A percentile compares a stretch with the other conserved stretches of the same genome.
Conservation (phyloP, 37 sponge, comb jelly and placozoan species). For the Eunapius fragilis region DNA sequence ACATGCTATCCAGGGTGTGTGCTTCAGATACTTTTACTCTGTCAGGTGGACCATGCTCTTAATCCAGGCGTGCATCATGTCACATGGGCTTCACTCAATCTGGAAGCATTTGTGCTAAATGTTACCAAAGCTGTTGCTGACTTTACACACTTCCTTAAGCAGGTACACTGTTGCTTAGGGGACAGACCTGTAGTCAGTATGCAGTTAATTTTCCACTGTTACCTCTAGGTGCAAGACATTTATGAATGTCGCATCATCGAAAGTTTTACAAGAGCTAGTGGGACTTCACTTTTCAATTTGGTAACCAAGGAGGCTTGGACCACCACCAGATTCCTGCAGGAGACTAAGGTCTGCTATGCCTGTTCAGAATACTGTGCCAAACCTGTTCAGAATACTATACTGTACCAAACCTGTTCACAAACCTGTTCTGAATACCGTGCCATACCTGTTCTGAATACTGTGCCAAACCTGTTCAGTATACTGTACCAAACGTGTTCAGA, state of each 20-base stretch:
- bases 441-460: too few relatives aligned
- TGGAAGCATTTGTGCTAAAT: conserved; percentile 62
- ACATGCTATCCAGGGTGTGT: too few relatives aligned
- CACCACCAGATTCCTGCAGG: conserved; percentile 64
- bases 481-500: too few relatives aligned
- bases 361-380: too few relatives aligned
- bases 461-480: too few relatives aligned
- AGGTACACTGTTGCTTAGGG: conserved; percentile 49
- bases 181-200: too few relatives aligned
- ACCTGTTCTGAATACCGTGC: too few relatives aligned
- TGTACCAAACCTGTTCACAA: too few relatives aligned
- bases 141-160: conserved; percentile 69
- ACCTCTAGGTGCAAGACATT: conserved; percentile 50
- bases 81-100: conserved; percentile 92
- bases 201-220: not conserved
- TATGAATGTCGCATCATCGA: conserved; percentile 79
- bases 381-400: too few relatives aligned
- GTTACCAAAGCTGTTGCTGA: conserved; percentile 43
- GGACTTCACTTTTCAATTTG: conserved; percentile 64
- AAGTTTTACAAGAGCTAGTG: conserved; percentile 67
- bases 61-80: conserved; percentile 76
- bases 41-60: conserved; percentile 72
- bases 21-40: too few relatives aligned
- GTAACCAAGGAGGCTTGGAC: conserved; percentile 63
- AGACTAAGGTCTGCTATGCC: conserved; percentile 53